Evolutionary conservation across 2,113 vertebrate genomes (phyloP), one percentile per base, ranked within the genome.

Genomic region (Centropus unirufus): DNA sequence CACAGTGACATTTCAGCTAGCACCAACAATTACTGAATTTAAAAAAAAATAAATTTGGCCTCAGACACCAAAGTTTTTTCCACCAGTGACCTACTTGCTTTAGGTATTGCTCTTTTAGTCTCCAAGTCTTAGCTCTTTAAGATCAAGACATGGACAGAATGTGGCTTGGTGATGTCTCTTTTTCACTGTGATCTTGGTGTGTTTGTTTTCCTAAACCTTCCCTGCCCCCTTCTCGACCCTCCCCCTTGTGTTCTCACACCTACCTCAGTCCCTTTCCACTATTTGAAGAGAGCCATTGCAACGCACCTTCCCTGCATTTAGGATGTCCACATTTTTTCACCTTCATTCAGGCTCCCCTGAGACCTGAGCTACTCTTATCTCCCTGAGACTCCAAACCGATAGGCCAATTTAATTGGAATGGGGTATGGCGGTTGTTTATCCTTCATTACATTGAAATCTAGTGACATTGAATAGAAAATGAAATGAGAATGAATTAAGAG

Each of bases 311-410:
- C 44, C 32, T 63, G 36, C 39, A 55, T 77, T 92, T 76, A 42
- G 39, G 51, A 67, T 74, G 61, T 36, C 36, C 57, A 10, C 30
- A 8, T 51, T 9, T 93, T 92, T 87, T 93, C 78, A 87, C 80
- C 73, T 94, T 81, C 72, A 66, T 34, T 81, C 39, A 44, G 61
- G 46, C 83, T 93, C 92, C 64, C 79, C 68, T 67, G 59, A 34
- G 90, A 82, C 88, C 57, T 88, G 52, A 88, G 59, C 61, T 89
- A 32, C 73, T 89, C 83, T 87, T 92, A 69, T 58, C 84, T 87
- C 59, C 36, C 46, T 32, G 61, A 75, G 77, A 82, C 82, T 85
- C 75, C 93, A 83, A 85, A 92, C 51, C 44, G 91, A 94, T 88
- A 86, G 87, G 79, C 54, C 75, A 39, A 3, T 87, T 80, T 83